Evolutionary conservation across 2,888 invertebrate genomes (phyloP).

Genomic region (Spialia ferax): DNA sequence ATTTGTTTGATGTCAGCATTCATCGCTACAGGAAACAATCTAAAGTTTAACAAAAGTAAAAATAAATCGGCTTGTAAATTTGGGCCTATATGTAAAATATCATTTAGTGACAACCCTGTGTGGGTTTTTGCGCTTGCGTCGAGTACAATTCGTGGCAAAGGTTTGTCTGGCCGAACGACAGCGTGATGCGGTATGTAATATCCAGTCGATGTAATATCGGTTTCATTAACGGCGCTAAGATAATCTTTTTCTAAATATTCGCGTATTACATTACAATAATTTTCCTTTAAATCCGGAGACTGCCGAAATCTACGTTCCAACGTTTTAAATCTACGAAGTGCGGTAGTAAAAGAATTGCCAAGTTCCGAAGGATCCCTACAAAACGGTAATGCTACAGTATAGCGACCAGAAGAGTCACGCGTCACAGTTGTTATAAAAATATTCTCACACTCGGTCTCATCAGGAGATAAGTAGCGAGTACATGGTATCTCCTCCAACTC

Average conservation of each 20-base stretch:
- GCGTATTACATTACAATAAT: not conserved
- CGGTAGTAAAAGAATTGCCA: not conserved
- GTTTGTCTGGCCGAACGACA: not conserved
- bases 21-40: not conserved
- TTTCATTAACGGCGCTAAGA: not conserved
- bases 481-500: not conserved
- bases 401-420: not conserved
- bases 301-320: not conserved
- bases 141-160: not conserved
- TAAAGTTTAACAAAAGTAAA: not conserved
- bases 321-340: not conserved
- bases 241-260: not conserved
- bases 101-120: not conserved
- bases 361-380: not conserved
- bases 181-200: conserved; percentile 1
- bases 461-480: not conserved
- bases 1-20: not conserved
- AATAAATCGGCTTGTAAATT: not conserved
- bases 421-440: not conserved
- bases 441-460: not conserved
- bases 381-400: not conserved
- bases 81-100: not conserved
- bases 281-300: not conserved
- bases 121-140: not conserved
- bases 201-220: not conserved